Evolutionary conservation across 2,888 invertebrate genomes (phyloP), one percentile per base, ranked within the genome.

Genomic region (Ischnus inquisitorius): DNA sequence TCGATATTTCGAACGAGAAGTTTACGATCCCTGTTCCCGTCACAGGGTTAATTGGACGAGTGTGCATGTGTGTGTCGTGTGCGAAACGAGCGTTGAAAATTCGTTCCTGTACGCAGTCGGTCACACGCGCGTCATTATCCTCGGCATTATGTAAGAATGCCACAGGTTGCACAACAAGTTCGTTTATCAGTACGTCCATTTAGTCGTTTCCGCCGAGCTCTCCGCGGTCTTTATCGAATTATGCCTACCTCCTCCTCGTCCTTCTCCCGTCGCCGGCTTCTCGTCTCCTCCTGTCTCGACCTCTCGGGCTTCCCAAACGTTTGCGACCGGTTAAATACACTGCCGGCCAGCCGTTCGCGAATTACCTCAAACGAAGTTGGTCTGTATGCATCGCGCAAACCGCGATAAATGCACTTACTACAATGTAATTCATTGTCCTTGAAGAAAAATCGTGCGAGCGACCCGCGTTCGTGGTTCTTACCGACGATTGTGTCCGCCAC

Each of bases 141-240:
- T n/a, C 57, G 62, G 64, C 67, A 87, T 87, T 87, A 86, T 82
- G 85, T 86, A 87, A 87, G 85, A 84, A 87, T 86, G 82, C 82
- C 74, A 74, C 75, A 83, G 85, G 89, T 90, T 90, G 88, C 86
- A 91, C 89, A 91, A 91, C 90, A 90, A 89, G 88, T 89, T 90
- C 89, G 88, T 90, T 89, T 87, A 90, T 89, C 88, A 86, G 86
- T 83, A 83, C 87, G 87, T 89, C 83, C 87, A 85, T 89, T 90
- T 90, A 91, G 90, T 88, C 88, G 88, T 90, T 91, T 91, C 90
- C 90, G 88, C 86, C 84, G 86, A 86, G 87, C 80, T 82, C 84
- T 87, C 80, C 85, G 76, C 83, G 88, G 87, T 88, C 89, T 90
- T 91, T 90, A 91, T 90, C 89, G 85, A 88, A 89, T 91, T 88